A percentile compares a stretch with the other conserved stretches of the same genome.
These are phyloP conservation scores for Epirrita christyi DNA, from an alignment of 2,888 invertebrate genomes.

Conservation along the genomic window DNA sequence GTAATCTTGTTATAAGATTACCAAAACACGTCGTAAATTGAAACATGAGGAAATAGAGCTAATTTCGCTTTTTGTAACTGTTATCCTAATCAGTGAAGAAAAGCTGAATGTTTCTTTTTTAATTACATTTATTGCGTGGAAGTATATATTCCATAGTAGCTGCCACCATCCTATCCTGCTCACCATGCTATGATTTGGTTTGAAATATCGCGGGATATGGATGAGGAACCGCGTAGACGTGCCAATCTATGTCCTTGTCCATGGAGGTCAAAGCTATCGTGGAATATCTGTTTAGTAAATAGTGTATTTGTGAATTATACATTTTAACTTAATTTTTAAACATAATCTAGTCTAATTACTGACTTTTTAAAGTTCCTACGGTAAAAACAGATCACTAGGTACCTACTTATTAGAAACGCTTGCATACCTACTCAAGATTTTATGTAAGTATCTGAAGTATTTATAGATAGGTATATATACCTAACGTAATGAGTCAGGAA, in stretches of 20 bases:
- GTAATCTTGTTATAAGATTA: constrained; percentile 17
- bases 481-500: too few species aligned
- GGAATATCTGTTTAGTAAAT: neutral
- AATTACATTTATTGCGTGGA: constrained; percentile 1
- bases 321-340: too few species aligned
- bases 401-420: too few species aligned
- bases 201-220: neutral
- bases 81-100: constrained; percentile 6
- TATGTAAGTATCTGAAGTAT: too few species aligned
- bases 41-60: constrained; percentile 13
- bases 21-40: constrained; percentile 4
- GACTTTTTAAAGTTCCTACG: neutral
- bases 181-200: neutral
- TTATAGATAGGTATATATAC: too few species aligned
- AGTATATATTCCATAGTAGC: neutral
- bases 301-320: too few species aligned
- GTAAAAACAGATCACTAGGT: too few species aligned
- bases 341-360: too few species aligned
- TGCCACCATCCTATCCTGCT: too few species aligned
- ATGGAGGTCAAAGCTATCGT: neutral
- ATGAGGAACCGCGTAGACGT: constrained; percentile 1
- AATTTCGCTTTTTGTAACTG: constrained; percentile 1
- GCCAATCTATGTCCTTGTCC: neutral
- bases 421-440: too few species aligned
- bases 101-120: neutral